Base-by-base conservation (phyloP, 2,888 invertebrate genomes). In the Ochropleura leucogaster region DNA sequence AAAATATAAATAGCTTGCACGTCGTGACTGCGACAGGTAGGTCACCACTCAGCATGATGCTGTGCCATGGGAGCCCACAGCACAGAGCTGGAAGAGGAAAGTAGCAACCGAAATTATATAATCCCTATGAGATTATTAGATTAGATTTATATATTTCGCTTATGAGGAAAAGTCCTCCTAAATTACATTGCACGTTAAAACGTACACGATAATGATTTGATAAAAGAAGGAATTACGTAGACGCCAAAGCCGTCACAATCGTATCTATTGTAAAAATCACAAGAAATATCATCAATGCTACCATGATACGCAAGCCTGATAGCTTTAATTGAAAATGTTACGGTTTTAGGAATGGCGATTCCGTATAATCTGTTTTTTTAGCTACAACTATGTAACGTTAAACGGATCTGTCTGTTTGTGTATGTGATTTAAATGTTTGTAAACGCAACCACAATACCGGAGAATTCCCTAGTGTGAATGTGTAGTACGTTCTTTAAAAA, bases 281-380 rank as follows among this genome's bases (percentile, higher is more conserved):
- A 87, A 62, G 64, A 79, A 81, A 79, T 80, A 81, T 82, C 68
- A 85, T 83, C 80, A 80, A 82, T 80, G 88, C 87, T 87, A 87
- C 88, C 82, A 85, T 53, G 80, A 88, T 88, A 87, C 87, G 85
- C 87, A 77, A 42, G 10, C n/a, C 46, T 72, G 83, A 81, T 85
- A 75, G 55, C 18, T 47, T 20, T 51, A 20, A 74, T 74, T 74
- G n/a, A 67, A 77, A 68, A 74, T 63, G 49, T 65, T 62, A n/a
- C 16, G 12, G 4, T 40, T 55, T 46, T 30, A 8, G 3, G 7
- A 64, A 59, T 2, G 10, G 4, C 3, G 68, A 72, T 88, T 86
- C 87, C 85, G 85, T 59, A 59, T 40, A 59, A 9, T 59, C 40
- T 16, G 14, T 30, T 16, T 30, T 55, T 6, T 55, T 20, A 14